Evolutionary conservation across 2,113 vertebrate species (phyloP), one percentile per base, ranked within the genome.

Genomic region (Orycteropus afer): DNA sequence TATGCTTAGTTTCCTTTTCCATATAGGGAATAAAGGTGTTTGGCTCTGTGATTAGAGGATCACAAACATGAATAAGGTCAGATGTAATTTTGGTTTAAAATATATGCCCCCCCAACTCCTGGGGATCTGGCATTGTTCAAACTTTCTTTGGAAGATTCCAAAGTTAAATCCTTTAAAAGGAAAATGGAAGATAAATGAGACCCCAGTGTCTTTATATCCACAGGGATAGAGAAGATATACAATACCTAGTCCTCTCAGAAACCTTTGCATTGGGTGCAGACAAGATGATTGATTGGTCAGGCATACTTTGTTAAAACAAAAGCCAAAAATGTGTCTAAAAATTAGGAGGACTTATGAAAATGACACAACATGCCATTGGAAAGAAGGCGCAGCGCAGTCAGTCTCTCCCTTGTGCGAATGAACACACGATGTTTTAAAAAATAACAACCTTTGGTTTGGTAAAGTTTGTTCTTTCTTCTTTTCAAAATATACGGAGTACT

Each of bases 391-490:
- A 97, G n/a, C n/a, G n/a, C n/a, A n/a, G n/a, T n/a, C n/a, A n/a
- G 97, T 98, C 97, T 96, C 98, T 97, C 98, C 98, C 96, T 97
- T 97, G 97, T 97, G 97, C 98, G 98, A 98, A 98, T 97, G 98
- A 98, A 98, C 97, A 98, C 93, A 95, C 63, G 98, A 98, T 98
- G 98, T 98, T 98, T 98, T 94, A 98, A 98, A n/a, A 97, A 98
- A 97, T 95, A 98, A 98, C 97, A 98, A 98, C 98, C 98, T 98
- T 98, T 98, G 98, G 98, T 98, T 98, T 98, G 98, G 98, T 98
- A 98, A 97, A 97, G 96, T 98, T 98, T 96, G 95, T 96, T 97
- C 98, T 97, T 98, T 97, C 96, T 95, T 95, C 97, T 98, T 97
- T 97, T 98, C 97, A 98, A 98, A 97, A 98, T 96, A 97, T 88